These are phyloP conservation scores for Bagarius yarrelli DNA, from an alignment of 2,113 vertebrate species.

Conservation along the genomic window DNA sequence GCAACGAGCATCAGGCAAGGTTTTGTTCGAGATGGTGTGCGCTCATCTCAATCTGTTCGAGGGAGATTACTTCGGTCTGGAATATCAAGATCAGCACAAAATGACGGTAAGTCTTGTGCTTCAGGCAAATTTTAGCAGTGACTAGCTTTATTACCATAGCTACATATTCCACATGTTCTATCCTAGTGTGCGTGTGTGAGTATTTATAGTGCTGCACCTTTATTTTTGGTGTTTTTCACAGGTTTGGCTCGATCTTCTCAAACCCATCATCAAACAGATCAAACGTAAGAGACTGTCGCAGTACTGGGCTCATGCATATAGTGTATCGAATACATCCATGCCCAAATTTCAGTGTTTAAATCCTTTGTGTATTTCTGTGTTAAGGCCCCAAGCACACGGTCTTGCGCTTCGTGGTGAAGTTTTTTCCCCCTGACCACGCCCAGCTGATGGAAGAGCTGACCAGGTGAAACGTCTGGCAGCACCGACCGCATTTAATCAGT, in stretches of 20 bases:
- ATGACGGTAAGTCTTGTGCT: slow-evolving; percentile 79
- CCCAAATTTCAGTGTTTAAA: background rate
- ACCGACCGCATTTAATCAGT: background rate
- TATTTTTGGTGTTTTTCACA: slow-evolving; percentile 52
- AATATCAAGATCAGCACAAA: slow-evolving; percentile 92
- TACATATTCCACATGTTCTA: background rate
- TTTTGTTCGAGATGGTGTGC: slow-evolving; percentile 90
- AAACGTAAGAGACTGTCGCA: slow-evolving; percentile 79
- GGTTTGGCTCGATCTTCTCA: slow-evolving; percentile 97
- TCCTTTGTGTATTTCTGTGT: slow-evolving; percentile 9
- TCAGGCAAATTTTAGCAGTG: background rate
- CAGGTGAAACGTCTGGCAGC: slow-evolving; percentile 72
- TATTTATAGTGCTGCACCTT: background rate
- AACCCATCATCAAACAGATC: slow-evolving; percentile 94
- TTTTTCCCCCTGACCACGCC: slow-evolving; percentile 93
- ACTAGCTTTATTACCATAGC: background rate
- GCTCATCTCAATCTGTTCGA: slow-evolving; percentile 94
- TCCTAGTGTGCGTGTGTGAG: background rate
- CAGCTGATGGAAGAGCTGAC: slow-evolving; percentile 97
- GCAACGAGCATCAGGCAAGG: slow-evolving; percentile 91
- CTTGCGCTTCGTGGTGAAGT: slow-evolving; percentile 95
- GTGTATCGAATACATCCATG: background rate
- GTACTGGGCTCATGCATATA: background rate
- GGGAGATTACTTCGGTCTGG: slow-evolving; percentile 95
- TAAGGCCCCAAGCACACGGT: slow-evolving; percentile 88